Evolutionary conservation across 2,888 invertebrate species (phyloP), one percentile per base, ranked within the genome.

Genomic region (Acholoe squamosa): DNA sequence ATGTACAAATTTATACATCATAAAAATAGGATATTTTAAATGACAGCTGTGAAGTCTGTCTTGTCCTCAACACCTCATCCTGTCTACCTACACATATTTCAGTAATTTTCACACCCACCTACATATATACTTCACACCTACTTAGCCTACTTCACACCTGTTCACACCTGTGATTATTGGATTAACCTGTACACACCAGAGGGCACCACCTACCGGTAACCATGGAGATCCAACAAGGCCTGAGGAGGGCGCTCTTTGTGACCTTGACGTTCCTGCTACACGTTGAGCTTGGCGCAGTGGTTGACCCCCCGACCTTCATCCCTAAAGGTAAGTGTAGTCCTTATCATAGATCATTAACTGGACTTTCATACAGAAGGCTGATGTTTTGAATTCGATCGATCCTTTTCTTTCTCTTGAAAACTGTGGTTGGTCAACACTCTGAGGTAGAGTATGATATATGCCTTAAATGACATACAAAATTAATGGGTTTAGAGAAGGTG

Each of bases 151-250:
- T 61, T 25, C 14, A n/a, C 61, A 61, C 22, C 61, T 22, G n/a
- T 25, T n/a, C 76, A n/a, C 76, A 76, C 76, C 76, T 76, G 76
- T 76, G 76, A 31, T 61, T 22, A 61, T 76, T 76, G 76, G 76
- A 76, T 76, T 76, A 28, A 76, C 76, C 76, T 28, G 76, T 76
- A 61, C 61, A n/a, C 31, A 76, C 76, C 76, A n/a, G 76, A n/a
- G 76, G 22, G 61, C 61, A n/a, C 12, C n/a, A 61, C 61, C 3
- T 61, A 61, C 61, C 61, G 14, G 61, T 61, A 25, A 31, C 16
- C 76, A 76, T 76, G 76, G 76, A 76, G 76, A 14, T 76, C 5
- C 76, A 76, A 16, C 76, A 76, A 7, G 31, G 19, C 5, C 76
- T 76, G 5, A 76, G 76, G 76, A 76, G 76, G 76, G 25, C 76